A percentile compares a stretch with the other conserved stretches of the same genome.
Evolutionary conservation across 2,113 vertebrate species (phyloP).

Genomic region (Garra rufa): DNA sequence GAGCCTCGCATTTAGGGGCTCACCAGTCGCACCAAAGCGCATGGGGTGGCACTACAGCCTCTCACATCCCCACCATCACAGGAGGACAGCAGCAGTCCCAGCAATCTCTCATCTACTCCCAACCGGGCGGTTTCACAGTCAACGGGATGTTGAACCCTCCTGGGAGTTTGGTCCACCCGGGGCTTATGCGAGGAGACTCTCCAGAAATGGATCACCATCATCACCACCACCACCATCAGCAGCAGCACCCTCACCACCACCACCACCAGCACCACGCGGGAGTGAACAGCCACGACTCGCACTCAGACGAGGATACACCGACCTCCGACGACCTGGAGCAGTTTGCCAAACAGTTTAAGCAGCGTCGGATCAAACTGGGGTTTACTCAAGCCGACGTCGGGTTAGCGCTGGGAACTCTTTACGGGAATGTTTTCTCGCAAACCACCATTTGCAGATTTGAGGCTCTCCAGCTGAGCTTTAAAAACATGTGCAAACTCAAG

Average conservation of each 20-base stretch:
- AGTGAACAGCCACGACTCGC: conserved; percentile 86
- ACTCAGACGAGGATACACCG: conserved; percentile 92
- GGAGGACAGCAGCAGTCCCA: conserved; percentile 83
- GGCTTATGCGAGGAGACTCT: conserved; percentile 89
- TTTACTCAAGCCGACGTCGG: conserved; percentile 90
- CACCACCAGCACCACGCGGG: conserved; percentile 81
- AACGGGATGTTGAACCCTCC: conserved; percentile 94
- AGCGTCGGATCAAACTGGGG: conserved; percentile 88
- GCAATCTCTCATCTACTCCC: conserved; percentile 89
- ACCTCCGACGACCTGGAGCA: conserved; percentile 89
- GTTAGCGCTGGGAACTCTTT: conserved; percentile 84
- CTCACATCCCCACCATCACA: conserved; percentile 87
- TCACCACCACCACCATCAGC: conserved; percentile 86
- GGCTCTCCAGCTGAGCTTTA: conserved; percentile 87
- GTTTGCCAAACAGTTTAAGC: conserved; percentile 90
- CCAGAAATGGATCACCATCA: conserved; percentile 90
- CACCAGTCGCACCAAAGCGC: conserved; percentile 89
- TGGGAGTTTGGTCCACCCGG: conserved; percentile 87
- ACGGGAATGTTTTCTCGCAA: conserved; percentile 88
- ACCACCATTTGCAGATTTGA: conserved; percentile 89
- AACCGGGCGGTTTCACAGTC: conserved; percentile 90
- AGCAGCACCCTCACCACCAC: conserved; percentile 83
- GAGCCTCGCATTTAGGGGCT: conserved; percentile 81
- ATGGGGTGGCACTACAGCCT: conserved; percentile 84
- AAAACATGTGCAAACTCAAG: conserved; percentile 90